Evolutionary conservation across 2,113 vertebrate genomes (phyloP).

Genomic region (Pleuronectes platessa): DNA sequence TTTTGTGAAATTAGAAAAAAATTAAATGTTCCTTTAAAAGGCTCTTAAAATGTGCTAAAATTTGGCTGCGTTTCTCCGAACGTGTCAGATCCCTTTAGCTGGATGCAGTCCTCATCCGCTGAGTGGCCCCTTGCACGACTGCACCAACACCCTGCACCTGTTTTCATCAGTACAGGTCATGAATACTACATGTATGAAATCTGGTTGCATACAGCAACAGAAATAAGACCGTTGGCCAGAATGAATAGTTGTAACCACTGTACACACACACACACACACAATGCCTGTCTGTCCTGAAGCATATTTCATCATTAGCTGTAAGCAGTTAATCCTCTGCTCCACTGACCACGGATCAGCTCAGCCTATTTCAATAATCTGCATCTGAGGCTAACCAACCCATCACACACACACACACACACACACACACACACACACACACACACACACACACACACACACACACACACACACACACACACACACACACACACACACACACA

Average conservation of each 20-base stretch:
- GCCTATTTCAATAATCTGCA: conserved; percentile 84
- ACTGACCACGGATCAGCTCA: conserved; percentile 76
- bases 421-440: not conserved
- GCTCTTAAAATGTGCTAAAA: not conserved
- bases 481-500: conserved; percentile 28
- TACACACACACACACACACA: conserved; percentile 35
- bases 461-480: conserved; percentile 7
- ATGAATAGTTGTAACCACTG: conserved; percentile 13
- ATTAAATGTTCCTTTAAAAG: not conserved
- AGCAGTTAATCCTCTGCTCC: conserved; percentile 86
- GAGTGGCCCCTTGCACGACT: not conserved
- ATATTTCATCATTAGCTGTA: conserved; percentile 86
- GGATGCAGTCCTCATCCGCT: not conserved
- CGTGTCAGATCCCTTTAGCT: not conserved
- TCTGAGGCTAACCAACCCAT: conserved; percentile 71
- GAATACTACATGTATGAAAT: conserved; percentile 1
- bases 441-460: conserved; percentile 21
- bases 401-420: conserved; percentile 51
- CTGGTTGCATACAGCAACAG: conserved; percentile 31
- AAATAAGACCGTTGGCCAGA: no score
- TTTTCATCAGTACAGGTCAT: not conserved
- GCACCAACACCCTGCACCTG: not conserved
- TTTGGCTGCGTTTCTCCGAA: not conserved
- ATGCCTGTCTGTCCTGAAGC: conserved; percentile 64
- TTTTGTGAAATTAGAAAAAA: not conserved